A percentile compares a stretch with the other conserved stretches of the same genome.
phyloP scores from a whole-genome alignment of 2,797 vertebrate species.

The Gadopsis marmoratus region DNA sequence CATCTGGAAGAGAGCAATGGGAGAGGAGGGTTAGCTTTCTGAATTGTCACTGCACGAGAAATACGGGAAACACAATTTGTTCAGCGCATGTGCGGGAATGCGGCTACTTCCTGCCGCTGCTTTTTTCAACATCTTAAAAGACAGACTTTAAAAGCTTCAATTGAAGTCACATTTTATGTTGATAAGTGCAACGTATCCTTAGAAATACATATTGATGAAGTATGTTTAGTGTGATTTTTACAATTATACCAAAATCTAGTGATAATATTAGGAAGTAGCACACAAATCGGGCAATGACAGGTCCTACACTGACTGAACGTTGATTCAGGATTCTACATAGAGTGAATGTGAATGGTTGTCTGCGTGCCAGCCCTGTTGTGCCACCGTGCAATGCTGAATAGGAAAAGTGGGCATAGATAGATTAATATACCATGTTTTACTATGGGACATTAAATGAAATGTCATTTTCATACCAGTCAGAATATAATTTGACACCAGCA shows the following conservation, averaged over 20 bases:
- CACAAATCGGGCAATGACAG: too few species aligned
- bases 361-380: neutral
- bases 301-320: neutral
- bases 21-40: neutral
- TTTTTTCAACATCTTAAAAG: too few species aligned
- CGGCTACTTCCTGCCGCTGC: too few species aligned
- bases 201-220: too few species aligned
- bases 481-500: neutral
- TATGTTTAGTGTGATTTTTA: too few species aligned
- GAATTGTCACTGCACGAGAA: neutral
- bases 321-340: neutral
- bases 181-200: too few species aligned
- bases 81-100: too few species aligned
- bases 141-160: too few species aligned
- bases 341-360: neutral
- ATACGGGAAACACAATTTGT: too few species aligned
- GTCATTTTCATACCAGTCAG: neutral
- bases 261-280: too few species aligned
- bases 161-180: too few species aligned
- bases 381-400: neutral
- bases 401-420: neutral
- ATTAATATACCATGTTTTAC: neutral
- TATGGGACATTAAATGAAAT: neutral
- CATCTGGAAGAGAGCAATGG: constrained; percentile 79
- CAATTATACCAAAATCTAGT: too few species aligned